Conservation (phyloP, 1,140 invertebrate genomes). For the Augochlora pura region DNA sequence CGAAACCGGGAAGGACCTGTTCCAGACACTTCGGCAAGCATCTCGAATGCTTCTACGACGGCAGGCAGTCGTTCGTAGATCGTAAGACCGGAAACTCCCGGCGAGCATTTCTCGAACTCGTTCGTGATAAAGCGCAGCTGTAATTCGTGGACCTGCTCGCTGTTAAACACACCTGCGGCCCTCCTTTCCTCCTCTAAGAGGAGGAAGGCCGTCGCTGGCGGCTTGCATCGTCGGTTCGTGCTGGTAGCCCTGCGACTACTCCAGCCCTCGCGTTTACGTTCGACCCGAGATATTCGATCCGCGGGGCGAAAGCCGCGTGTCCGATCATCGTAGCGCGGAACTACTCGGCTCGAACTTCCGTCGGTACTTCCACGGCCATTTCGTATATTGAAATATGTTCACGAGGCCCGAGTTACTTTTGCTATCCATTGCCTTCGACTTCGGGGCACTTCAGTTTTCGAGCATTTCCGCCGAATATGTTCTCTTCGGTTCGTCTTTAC, state of each 20-base stretch:
- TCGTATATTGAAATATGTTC: no score
- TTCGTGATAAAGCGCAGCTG: neutral
- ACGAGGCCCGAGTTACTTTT: no score
- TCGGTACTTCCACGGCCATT: neutral
- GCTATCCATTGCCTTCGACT: no score
- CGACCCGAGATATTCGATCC: neutral
- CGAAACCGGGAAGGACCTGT: neutral
- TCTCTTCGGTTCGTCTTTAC: no score
- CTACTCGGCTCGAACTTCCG: no score
- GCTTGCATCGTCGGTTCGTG: neutral
- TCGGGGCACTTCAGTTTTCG: no score
- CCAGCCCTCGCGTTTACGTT: neutral
- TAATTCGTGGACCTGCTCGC: neutral
- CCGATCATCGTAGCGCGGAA: neutral
- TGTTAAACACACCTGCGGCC: conserved; percentile 18
- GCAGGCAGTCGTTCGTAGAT: neutral
- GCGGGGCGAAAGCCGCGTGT: neutral
- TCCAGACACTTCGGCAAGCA: neutral
- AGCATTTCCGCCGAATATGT: no score
- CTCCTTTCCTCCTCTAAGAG: neutral
- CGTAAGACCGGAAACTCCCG: neutral
- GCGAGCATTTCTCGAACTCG: neutral
- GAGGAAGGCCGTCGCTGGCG: no score
- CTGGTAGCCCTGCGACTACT: no score
- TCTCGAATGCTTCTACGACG: neutral